Evolutionary conservation across 2,888 invertebrate genomes (phyloP).

Genomic region (Perithous albicinctus): DNA sequence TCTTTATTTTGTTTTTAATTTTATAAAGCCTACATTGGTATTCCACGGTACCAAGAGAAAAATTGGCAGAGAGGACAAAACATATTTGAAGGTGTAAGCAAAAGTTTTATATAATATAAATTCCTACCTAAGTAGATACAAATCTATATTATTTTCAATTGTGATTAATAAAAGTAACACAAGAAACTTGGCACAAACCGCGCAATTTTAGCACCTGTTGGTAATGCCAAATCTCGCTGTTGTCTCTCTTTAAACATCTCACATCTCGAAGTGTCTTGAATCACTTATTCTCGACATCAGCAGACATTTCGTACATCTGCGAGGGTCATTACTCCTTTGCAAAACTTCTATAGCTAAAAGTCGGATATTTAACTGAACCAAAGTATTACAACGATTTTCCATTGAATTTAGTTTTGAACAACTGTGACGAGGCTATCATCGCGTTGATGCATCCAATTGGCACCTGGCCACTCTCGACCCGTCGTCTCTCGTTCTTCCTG

Average conservation of each 20-base stretch:
- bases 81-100: too few relatives aligned
- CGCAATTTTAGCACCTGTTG: neutral
- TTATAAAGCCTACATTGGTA: too few relatives aligned
- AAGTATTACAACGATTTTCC: constrained; percentile 31
- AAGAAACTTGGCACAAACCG: neutral
- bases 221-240: neutral
- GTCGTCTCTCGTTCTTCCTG: constrained; percentile 45
- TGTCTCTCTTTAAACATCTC: too few relatives aligned
- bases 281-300: neutral
- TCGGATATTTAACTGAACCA: constrained; percentile 20
- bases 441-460: constrained; percentile 76
- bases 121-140: neutral
- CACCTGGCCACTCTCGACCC: constrained; percentile 71
- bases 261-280: neutral
- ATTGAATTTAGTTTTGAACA: constrained; percentile 25
- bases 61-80: too few relatives aligned
- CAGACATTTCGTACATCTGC: neutral
- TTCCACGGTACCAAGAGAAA: too few relatives aligned
- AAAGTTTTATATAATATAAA: too few relatives aligned
- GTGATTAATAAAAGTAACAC: neutral
- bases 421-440: constrained; percentile 27
- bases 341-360: constrained; percentile 40
- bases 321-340: constrained; percentile 59
- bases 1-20: too few relatives aligned
- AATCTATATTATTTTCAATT: neutral